Percentiles rank a stretch among this genome's conserved stretches.
phyloP scores from a whole-genome alignment of 1,140 invertebrate species.

The Hesperophylax magnus region DNA sequence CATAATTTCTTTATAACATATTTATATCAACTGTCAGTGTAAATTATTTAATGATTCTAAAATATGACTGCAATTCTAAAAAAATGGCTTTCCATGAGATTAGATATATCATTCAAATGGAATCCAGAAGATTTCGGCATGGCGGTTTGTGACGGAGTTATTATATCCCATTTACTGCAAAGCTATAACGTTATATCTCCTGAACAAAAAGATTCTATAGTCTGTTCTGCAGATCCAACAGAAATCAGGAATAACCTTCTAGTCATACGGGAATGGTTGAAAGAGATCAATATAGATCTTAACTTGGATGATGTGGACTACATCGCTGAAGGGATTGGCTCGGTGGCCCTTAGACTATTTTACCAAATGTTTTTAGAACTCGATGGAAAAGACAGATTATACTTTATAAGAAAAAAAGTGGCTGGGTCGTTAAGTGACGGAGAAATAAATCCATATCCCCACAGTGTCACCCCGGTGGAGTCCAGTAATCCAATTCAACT shows the following conservation, averaged over 20 bases:
- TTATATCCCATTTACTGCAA: conserved; percentile 64
- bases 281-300: conserved; percentile 28
- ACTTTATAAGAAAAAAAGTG: conserved; percentile 26
- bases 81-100: conserved; percentile 38
- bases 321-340: conserved; percentile 30
- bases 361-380: conserved; percentile 46
- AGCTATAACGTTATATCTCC: conserved; percentile 66
- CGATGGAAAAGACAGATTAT: conserved; percentile 38
- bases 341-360: conserved; percentile 34
- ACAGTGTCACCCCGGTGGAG: neutral
- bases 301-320: conserved; percentile 28
- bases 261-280: conserved; percentile 28
- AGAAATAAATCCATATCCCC: too few species aligned
- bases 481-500: neutral
- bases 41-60: neutral
- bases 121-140: conserved; percentile 57
- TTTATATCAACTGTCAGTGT: neutral
- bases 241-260: conserved; percentile 31
- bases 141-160: conserved; percentile 63
- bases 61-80: conserved; percentile 41
- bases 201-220: conserved; percentile 60
- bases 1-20: neutral
- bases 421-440: neutral
- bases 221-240: neutral
- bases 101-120: conserved; percentile 10